phyloP scores from a whole-genome alignment of 2,888 invertebrate genomes.

The Agrochola litura region DNA sequence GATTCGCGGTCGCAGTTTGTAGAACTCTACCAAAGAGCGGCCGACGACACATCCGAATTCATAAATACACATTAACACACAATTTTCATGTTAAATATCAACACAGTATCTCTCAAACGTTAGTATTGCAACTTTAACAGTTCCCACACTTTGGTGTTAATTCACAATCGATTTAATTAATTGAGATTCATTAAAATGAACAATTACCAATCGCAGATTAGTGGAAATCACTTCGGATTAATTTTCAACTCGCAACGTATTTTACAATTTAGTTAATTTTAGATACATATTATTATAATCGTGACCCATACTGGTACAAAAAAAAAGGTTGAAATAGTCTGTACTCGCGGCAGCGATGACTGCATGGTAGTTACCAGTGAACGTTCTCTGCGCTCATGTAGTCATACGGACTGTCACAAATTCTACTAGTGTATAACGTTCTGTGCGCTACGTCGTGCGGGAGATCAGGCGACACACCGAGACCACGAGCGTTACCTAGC shows the following conservation, averaged over 20 bases:
- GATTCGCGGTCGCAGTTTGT: constrained; percentile 32
- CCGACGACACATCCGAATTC: constrained; percentile 54
- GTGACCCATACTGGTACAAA: constrained; percentile 61
- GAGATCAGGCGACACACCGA: constrained; percentile 26
- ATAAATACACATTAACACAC: constrained; percentile 59
- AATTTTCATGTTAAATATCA: constrained; percentile 57
- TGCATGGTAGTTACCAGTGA: constrained; percentile 23
- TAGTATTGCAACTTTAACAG: constrained; percentile 63
- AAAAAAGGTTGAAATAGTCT: constrained; percentile 26
- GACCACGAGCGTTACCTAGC: constrained; percentile 35
- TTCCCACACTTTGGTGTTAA: constrained; percentile 57
- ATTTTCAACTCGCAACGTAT: constrained; percentile 56
- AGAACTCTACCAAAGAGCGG: constrained; percentile 39
- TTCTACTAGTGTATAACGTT: constrained; percentile 49
- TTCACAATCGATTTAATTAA: constrained; percentile 62
- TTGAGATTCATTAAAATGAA: constrained; percentile 66
- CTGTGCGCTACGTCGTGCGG: constrained; percentile 24
- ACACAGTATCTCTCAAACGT: constrained; percentile 59
- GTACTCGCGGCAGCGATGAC: constrained; percentile 21
- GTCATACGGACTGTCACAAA: constrained; percentile 30
- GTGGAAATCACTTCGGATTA: constrained; percentile 58
- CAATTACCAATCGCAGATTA: constrained; percentile 63
- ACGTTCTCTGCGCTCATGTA: constrained; percentile 27
- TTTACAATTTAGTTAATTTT: constrained; percentile 54
- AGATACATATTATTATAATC: constrained; percentile 47